phyloP scores from a whole-genome alignment of 2,113 vertebrate genomes.

The Thalassarche chlororhynchos region DNA sequence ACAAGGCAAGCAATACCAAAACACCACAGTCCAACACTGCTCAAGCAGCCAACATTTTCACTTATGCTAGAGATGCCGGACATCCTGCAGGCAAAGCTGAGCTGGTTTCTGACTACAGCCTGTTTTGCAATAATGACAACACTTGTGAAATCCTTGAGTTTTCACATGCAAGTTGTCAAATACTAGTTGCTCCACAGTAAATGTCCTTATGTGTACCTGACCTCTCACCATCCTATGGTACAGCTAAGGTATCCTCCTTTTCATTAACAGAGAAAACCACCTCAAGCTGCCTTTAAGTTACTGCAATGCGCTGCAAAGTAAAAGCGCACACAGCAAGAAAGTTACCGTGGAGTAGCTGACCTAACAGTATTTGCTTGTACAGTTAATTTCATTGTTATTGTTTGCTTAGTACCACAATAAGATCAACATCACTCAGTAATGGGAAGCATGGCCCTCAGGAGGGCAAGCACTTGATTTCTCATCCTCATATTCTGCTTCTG shows the following conservation, averaged over 20 bases:
- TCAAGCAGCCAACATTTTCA: not conserved
- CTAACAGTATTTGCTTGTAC: not conserved
- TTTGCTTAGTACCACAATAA: not conserved
- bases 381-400: not conserved
- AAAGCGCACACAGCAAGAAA: not conserved
- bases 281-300: not conserved
- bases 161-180: not conserved
- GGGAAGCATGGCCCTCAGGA: not conserved
- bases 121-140: not conserved
- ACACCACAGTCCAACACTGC: not conserved
- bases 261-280: not conserved
- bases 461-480: not conserved
- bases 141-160: not conserved
- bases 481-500: not conserved
- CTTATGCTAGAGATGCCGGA: not conserved
- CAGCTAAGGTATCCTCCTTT: not conserved
- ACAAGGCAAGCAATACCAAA: not conserved
- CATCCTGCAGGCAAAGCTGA: not conserved
- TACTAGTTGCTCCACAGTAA: not conserved
- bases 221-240: not conserved
- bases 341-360: not conserved
- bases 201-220: not conserved
- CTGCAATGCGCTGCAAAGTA: not conserved
- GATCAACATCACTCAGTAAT: not conserved
- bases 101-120: not conserved